A percentile compares a stretch with the other conserved stretches of the same genome.
Evolutionary conservation across 2,888 invertebrate species (phyloP).

Genomic region (Andrena praecox): DNA sequence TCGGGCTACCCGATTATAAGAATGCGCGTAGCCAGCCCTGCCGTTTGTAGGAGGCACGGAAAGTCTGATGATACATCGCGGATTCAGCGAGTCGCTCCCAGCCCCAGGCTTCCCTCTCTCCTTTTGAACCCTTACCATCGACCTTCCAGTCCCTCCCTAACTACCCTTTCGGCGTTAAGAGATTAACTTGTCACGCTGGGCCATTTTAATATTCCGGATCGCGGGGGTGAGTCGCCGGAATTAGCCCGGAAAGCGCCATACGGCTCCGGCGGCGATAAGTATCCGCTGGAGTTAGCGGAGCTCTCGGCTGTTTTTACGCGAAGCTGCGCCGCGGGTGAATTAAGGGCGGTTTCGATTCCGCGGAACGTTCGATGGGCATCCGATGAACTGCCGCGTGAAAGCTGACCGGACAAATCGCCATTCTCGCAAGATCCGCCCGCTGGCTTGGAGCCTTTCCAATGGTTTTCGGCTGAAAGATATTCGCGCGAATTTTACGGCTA

Average conservation of each 20-base stretch:
- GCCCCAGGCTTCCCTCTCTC: conserved; percentile 46
- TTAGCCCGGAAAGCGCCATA: conserved; percentile 67
- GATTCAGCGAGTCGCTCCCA: conserved; percentile 53
- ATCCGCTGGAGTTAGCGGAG: conserved; percentile 68
- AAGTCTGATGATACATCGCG: conserved; percentile 74
- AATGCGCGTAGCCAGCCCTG: conserved; percentile 63
- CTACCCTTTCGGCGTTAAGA: conserved; percentile 75
- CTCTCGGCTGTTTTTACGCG: conserved; percentile 18
- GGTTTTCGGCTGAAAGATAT: conserved; percentile 25
- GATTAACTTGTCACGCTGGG: conserved; percentile 79
- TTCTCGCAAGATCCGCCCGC: conserved; percentile 30
- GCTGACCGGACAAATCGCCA: conserved; percentile 34
- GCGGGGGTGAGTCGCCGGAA: conserved; percentile 69
- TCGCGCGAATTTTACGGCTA: conserved; percentile 9
- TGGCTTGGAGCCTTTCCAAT: conserved; percentile 39
- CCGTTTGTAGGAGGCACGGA: conserved; percentile 59
- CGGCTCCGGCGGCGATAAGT: conserved; percentile 66
- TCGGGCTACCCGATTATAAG: conserved; percentile 42
- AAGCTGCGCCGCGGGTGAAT: conserved; percentile 42
- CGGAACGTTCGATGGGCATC: conserved; percentile 33
- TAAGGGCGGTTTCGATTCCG: conserved; percentile 14
- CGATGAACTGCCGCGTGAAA: conserved; percentile 43
- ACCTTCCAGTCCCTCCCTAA: conserved; percentile 52
- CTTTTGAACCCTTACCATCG: conserved; percentile 64
- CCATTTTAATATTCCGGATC: conserved; percentile 77